Conservation (phyloP, 2,888 invertebrate species). For the Calameuta idolon region DNA sequence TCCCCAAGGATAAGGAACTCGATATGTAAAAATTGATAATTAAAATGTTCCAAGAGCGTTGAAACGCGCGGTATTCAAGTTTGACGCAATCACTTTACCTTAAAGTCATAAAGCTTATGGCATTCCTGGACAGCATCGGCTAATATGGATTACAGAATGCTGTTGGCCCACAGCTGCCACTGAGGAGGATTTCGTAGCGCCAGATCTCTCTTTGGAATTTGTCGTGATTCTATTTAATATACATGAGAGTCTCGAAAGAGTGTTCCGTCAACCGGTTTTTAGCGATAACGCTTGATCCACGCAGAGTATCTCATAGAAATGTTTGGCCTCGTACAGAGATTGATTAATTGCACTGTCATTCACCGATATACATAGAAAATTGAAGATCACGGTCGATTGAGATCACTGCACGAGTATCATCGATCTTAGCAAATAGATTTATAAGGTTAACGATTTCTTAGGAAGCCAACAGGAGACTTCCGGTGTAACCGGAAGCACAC, state of each 20-base stretch:
- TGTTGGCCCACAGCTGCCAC: not conserved
- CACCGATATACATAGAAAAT: not conserved
- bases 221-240: not conserved
- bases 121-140: not conserved
- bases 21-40: not conserved
- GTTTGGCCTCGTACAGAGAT: not conserved
- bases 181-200: not conserved
- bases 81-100: not conserved
- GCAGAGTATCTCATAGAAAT: not conserved
- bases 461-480: not conserved
- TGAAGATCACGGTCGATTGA: not conserved
- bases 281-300: not conserved
- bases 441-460: not conserved
- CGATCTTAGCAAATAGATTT: not conserved
- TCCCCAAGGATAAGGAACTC: not conserved
- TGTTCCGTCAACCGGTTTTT: not conserved
- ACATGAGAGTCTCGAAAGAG: not conserved
- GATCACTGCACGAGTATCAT: not conserved
- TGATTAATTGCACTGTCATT: not conserved
- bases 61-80: not conserved
- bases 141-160: constrained; percentile 1
- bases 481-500: not conserved
- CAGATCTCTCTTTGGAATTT: not conserved
- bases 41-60: not conserved
- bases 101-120: not conserved